These are phyloP conservation scores for Larimichthys crocea DNA, from an alignment of 2,113 vertebrate genomes.

Conservation along the genomic window DNA sequence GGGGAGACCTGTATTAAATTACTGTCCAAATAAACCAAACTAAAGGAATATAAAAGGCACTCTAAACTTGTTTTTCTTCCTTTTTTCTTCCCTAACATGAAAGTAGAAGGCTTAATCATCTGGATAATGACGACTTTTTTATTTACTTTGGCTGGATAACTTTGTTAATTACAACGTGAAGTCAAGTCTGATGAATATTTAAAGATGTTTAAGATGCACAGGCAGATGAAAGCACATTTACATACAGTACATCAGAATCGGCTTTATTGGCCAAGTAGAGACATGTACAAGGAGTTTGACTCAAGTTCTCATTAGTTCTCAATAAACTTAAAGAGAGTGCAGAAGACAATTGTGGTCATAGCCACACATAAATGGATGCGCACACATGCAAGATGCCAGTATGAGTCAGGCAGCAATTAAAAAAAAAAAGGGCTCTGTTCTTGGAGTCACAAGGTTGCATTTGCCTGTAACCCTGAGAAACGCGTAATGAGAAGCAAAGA, in stretches of 20 bases:
- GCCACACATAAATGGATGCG: neutral
- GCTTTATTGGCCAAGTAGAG: neutral
- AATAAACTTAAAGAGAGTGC: neutral
- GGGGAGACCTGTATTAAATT: neutral
- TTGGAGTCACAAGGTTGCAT: constrained; percentile 25
- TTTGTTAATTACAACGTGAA: constrained; percentile 4
- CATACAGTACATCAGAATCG: neutral
- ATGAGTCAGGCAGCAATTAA: constrained; percentile 34
- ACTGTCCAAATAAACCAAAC: neutral
- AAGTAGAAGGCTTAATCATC: constrained; percentile 14
- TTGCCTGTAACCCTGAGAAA: constrained; percentile 20
- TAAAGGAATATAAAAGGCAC: neutral
- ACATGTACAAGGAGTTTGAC: neutral
- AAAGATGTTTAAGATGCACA: constrained; percentile 13
- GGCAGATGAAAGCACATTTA: constrained; percentile 1
- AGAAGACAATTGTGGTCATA: neutral
- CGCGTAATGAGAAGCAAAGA: constrained; percentile 37
- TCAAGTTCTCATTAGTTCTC: neutral
- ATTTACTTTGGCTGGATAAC: constrained; percentile 19
- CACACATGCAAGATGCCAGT: neutral
- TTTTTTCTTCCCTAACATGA: neutral
- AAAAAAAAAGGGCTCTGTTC: constrained; percentile 38
- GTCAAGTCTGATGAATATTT: neutral
- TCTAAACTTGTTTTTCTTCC: too few relatives aligned
- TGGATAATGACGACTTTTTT: constrained; percentile 24